A percentile compares a stretch with the other conserved stretches of the same genome.
Evolutionary conservation across 2,797 vertebrate species (phyloP).

Genomic region (Chelon labrosus): DNA sequence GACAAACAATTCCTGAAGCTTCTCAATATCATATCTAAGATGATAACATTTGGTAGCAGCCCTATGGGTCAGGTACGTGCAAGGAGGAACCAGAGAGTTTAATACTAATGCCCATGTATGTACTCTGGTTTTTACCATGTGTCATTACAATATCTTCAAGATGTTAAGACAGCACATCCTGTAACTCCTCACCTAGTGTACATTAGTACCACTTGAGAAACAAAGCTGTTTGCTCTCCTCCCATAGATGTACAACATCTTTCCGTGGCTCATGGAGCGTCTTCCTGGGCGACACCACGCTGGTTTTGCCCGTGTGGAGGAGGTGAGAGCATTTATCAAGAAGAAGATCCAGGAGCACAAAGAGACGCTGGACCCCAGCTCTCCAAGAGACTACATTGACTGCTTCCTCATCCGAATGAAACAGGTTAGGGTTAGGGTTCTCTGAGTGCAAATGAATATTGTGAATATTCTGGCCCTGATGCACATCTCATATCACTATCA

Average conservation of each 20-base stretch:
- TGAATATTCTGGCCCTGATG: background rate
- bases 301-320: conserved; percentile 37
- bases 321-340: conserved; percentile 64
- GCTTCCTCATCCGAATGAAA: conserved; percentile 79
- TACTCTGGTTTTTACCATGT: no score
- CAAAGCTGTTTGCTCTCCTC: background rate
- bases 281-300: conserved; percentile 71
- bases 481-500: background rate
- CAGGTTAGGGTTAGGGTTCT: conserved; percentile 66
- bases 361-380: conserved; percentile 68
- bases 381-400: conserved; percentile 83
- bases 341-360: conserved; percentile 72
- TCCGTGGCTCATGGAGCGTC: conserved; percentile 69
- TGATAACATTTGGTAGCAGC: conserved; percentile 53
- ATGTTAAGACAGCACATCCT: no score
- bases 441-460: background rate
- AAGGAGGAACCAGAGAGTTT: background rate
- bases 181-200: no score
- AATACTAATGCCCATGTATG: no score
- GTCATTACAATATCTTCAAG: no score
- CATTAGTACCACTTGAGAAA: no score
- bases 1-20: conserved; percentile 76
- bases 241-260: conserved; percentile 79
- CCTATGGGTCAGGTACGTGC: conserved; percentile 72
- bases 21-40: conserved; percentile 55